Conservation (phyloP, 2,113 vertebrate species). For the Eublepharis macularius region DNA sequence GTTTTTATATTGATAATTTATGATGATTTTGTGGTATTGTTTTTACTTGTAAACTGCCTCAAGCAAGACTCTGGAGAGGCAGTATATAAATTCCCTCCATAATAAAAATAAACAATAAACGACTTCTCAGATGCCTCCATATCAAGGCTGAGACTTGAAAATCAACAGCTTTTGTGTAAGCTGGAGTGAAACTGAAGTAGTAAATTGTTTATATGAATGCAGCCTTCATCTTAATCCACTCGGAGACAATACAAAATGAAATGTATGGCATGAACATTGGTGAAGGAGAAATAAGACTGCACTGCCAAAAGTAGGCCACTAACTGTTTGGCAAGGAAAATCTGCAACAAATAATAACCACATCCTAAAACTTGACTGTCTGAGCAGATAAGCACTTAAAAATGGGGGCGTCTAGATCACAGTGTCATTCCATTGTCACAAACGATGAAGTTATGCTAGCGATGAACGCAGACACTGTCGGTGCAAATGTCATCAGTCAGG, state of each 20-base stretch:
- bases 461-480: not conserved
- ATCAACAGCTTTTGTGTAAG: not conserved
- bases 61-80: too few relatives aligned
- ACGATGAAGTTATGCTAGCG: not conserved
- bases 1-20: too few relatives aligned
- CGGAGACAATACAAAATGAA: not conserved
- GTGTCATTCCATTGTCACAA: slow-evolving; percentile 7
- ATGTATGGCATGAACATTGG: not conserved
- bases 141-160: not conserved
- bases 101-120: too few relatives aligned
- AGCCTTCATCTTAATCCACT: not conserved
- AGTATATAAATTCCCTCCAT: too few relatives aligned
- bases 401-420: not conserved
- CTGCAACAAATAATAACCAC: not conserved
- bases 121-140: not conserved
- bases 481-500: not conserved
- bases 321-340: not conserved
- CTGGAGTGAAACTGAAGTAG: not conserved
- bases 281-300: too few relatives aligned
- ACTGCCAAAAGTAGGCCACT: not conserved
- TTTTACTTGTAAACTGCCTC: too few relatives aligned
- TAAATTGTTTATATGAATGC: not conserved
- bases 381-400: not conserved
- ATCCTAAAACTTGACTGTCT: not conserved
- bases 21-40: too few relatives aligned